These are phyloP conservation scores for Agrotis segetum DNA, from an alignment of 2,888 invertebrate species.

Conservation along the genomic window DNA sequence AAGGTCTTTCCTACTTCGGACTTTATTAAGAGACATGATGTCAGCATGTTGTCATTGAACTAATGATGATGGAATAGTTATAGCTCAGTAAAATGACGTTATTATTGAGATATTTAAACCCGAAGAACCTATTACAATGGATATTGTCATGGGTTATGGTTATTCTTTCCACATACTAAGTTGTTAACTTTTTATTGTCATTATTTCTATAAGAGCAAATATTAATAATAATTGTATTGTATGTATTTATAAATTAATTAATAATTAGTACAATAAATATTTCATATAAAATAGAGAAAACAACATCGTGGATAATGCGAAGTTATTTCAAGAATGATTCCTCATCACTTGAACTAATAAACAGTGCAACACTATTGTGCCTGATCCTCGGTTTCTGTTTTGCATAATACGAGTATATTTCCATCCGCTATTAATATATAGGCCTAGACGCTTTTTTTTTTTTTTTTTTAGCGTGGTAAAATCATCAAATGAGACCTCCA, in stretches of 20 bases:
- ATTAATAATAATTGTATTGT: no score
- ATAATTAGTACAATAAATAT: no score
- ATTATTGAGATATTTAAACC: conserved; percentile 1
- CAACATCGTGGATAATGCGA: no score
- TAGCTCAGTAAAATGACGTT: background rate
- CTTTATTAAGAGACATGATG: conserved; percentile 19
- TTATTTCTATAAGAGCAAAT: no score
- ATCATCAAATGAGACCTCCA: no score
- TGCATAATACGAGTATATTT: no score
- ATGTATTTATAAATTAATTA: no score
- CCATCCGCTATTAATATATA: no score
- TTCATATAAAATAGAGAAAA: no score
- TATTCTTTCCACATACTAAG: conserved; percentile 1
- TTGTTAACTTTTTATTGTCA: background rate
- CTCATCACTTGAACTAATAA: background rate
- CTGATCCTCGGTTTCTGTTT: background rate
- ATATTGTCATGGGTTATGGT: conserved; percentile 11
- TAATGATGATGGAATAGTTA: conserved; percentile 27
- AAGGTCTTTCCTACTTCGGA: background rate
- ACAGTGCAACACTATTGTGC: background rate
- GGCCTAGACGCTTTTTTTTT: no score
- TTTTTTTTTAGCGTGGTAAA: no score
- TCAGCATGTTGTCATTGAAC: conserved; percentile 34
- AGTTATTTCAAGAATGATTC: background rate
- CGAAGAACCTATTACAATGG: conserved; percentile 7